Evolutionary conservation across 2,797 vertebrate genomes (phyloP), one percentile per base, ranked within the genome.

Genomic region (Muraenolepis orangiensis): DNA sequence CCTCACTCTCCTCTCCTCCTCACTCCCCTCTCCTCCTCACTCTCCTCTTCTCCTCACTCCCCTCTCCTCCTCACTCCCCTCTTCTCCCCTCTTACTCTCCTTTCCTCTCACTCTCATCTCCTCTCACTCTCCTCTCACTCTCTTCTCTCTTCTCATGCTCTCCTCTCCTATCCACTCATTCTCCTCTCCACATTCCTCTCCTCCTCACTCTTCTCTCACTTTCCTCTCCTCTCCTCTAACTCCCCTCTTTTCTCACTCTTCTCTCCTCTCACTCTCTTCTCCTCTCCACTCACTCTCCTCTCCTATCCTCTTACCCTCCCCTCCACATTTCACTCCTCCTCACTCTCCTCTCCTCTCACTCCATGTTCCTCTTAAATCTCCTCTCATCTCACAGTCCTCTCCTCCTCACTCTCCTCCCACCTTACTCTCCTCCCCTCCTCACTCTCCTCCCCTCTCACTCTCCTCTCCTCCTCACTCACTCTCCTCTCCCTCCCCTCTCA

Each of bases 201-300:
- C 34, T 18, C 29, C 13, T 30, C n/a, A 66, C 34, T 46, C 75
- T 68, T 68, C 66, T 83, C 84, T n/a, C n/a, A n/a, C 73, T 38
- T 12, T 34, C 89, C 89, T 89, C 88, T 84, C 86, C 89, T 90
- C 86, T 81, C 88, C 87, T 89, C 76, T n/a, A n/a, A n/a, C n/a
- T 73, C 40, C 76, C 72, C 72, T 78, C n/a, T n/a, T n/a, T n/a
- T n/a, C n/a, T n/a, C n/a, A n/a, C n/a, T n/a, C n/a, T n/a, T n/a
- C n/a, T n/a, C n/a, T n/a, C n/a, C n/a, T n/a, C n/a, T n/a, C n/a
- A n/a, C n/a, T n/a, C n/a, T n/a, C n/a, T n/a, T n/a, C n/a, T n/a
- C n/a, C n/a, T n/a, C n/a, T n/a, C n/a, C n/a, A n/a, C 72, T 68
- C 79, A 79, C 73, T 78, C 87, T 16, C 13, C 57, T 64, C 57